Evolutionary conservation across 2,888 invertebrate genomes (phyloP).

Genomic region (Sesia bembeciformis): DNA sequence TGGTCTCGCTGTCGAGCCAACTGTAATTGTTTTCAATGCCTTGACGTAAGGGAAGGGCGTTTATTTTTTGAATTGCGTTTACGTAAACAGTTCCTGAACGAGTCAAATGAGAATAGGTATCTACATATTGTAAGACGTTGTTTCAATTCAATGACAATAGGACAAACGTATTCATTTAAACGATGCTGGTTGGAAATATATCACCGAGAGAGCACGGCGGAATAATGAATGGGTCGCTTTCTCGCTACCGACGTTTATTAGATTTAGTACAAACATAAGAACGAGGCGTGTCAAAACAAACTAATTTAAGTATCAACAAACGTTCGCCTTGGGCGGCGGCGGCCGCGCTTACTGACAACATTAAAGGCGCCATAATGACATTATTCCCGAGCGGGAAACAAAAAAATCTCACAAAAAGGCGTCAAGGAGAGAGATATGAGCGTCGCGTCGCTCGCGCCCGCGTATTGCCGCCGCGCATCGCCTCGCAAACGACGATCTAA

Average conservation of each 20-base stretch:
- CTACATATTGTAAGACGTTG: not conserved
- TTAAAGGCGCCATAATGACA: constrained; percentile 74
- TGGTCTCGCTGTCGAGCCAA: constrained; percentile 22
- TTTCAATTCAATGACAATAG: constrained; percentile 13
- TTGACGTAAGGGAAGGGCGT: not conserved
- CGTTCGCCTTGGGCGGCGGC: constrained; percentile 69
- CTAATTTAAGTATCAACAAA: constrained; percentile 75
- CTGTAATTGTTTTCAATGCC: constrained; percentile 42
- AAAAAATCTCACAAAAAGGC: constrained; percentile 63
- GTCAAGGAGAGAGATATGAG: constrained; percentile 54
- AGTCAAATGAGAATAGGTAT: not conserved
- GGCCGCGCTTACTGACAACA: constrained; percentile 65
- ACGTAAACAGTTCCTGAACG: constrained; percentile 14
- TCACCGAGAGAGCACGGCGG: constrained; percentile 27
- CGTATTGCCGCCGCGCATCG: constrained; percentile 25
- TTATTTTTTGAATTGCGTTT: constrained; percentile 20
- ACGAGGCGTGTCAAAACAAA: constrained; percentile 73
- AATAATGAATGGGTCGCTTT: constrained; percentile 56
- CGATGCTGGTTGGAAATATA: constrained; percentile 29
- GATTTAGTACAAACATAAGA: constrained; percentile 72
- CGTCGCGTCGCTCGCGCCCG: constrained; percentile 27
- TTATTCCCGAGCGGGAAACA: constrained; percentile 69
- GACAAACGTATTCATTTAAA: constrained; percentile 18
- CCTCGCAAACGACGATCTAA: constrained; percentile 44
- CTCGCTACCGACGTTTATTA: constrained; percentile 65